Evolutionary conservation across 2,113 vertebrate species (phyloP).

Genomic region (Okapia johnstoni): DNA sequence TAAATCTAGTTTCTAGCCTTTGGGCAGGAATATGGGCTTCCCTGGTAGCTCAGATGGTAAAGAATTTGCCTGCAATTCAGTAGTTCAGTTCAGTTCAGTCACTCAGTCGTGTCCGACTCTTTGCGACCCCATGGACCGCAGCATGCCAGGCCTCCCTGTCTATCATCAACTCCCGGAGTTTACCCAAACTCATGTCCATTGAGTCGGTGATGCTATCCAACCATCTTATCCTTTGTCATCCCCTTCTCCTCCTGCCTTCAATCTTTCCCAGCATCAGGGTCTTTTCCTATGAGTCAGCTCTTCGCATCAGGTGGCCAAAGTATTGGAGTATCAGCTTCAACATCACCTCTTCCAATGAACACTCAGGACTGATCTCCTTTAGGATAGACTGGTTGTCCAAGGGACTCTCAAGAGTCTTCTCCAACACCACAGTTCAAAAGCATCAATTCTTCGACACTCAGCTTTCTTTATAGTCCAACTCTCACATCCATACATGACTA

Average conservation of each 20-base stretch:
- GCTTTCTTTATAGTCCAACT: not conserved
- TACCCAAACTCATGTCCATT: too few species aligned
- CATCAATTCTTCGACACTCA: rapidly evolving
- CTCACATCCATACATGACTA: not conserved
- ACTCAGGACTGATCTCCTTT: too few species aligned
- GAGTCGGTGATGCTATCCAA: too few species aligned
- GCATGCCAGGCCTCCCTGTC: not conserved
- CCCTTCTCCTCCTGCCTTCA: too few species aligned
- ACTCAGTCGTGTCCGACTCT: not conserved
- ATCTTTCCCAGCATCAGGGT: too few species aligned
- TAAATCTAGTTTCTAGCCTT: not conserved
- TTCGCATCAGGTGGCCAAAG: too few species aligned
- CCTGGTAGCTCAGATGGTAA: not conserved
- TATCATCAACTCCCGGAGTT: not conserved
- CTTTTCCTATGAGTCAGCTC: too few species aligned
- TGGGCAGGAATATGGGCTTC: not conserved
- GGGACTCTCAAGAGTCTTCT: not conserved
- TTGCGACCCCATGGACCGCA: not conserved
- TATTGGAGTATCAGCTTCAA: too few species aligned
- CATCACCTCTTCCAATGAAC: too few species aligned
- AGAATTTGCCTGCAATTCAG: not conserved
- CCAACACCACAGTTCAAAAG: not conserved
- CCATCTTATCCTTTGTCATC: too few species aligned
- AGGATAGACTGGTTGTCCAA: too few species aligned
- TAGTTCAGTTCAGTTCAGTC: not conserved